Conservation (phyloP, 2,888 invertebrate genomes). For the Heliconius sara region DNA sequence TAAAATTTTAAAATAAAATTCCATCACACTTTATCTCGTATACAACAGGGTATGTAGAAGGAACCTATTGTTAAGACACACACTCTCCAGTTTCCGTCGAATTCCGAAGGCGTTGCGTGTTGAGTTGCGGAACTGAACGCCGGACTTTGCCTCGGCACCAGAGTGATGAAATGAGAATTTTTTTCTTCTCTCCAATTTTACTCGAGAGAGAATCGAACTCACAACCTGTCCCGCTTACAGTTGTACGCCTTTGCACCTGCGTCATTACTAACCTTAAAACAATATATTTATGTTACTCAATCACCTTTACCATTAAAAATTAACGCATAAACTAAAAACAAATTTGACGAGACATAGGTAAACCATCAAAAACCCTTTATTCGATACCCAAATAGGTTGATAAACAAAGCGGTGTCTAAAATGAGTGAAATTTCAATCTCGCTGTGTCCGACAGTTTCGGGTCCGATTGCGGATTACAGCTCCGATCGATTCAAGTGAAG, state of each 20-base stretch:
- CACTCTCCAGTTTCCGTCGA: too few relatives aligned
- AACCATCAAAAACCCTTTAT: slow-evolving; percentile 35
- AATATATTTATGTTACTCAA: not conserved
- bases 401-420: slow-evolving; percentile 30
- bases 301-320: not conserved
- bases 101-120: too few relatives aligned
- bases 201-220: too few relatives aligned
- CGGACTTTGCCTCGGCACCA: too few relatives aligned
- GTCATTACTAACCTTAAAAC: fast-evolving
- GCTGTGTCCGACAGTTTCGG: slow-evolving; percentile 37
- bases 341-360: not conserved
- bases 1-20: too few relatives aligned
- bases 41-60: too few relatives aligned
- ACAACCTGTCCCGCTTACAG: too few relatives aligned
- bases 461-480: slow-evolving; percentile 46
- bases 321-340: not conserved
- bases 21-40: too few relatives aligned
- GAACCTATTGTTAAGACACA: too few relatives aligned
- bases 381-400: slow-evolving; percentile 39
- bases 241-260: not conserved
- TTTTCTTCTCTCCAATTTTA: too few relatives aligned
- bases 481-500: slow-evolving; percentile 30
- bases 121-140: too few relatives aligned
- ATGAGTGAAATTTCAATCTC: slow-evolving; percentile 42
- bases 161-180: too few relatives aligned